phyloP scores from a whole-genome alignment of 2,113 vertebrate genomes.

The Felis catus region DNA sequence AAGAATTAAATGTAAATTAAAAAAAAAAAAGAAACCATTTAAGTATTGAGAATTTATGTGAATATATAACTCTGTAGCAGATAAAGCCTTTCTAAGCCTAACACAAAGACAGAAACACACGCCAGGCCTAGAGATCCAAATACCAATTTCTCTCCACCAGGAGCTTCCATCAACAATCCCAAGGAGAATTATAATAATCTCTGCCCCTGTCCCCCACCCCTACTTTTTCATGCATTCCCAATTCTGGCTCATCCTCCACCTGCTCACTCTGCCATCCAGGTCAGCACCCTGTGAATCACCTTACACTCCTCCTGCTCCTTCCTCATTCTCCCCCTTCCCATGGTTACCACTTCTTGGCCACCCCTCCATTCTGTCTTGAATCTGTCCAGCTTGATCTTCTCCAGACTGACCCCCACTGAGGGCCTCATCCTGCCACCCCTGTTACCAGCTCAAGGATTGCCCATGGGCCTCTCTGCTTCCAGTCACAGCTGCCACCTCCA shows the following conservation, averaged over 20 bases:
- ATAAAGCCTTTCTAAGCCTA: not conserved
- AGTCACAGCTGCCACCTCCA: not conserved
- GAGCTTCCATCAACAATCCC: not conserved
- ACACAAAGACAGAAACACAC: not conserved
- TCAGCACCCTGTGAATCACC: conserved; percentile 44
- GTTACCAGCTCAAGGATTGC: not conserved
- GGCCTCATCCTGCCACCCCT: not conserved
- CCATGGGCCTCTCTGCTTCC: not conserved
- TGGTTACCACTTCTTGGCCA: not conserved
- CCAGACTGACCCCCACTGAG: not conserved
- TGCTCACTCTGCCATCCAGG: not conserved
- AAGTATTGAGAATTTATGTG: not conserved
- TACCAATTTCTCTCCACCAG: not conserved
- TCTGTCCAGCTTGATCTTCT: not conserved
- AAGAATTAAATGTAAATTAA: not conserved
- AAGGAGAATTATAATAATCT: not conserved
- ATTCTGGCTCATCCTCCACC: not conserved
- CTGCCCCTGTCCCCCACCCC: not conserved
- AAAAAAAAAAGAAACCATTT: not conserved
- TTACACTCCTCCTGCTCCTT: not conserved
- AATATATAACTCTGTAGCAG: not conserved
- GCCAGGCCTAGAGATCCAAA: not conserved
- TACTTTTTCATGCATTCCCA: not conserved
- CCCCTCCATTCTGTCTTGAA: not conserved
- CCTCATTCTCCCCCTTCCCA: not conserved